Percentiles rank a stretch among this genome's conserved stretches.
Evolutionary conservation across 2,113 vertebrate species (phyloP).

Genomic region (Ictidomys tridecemlineatus): DNA sequence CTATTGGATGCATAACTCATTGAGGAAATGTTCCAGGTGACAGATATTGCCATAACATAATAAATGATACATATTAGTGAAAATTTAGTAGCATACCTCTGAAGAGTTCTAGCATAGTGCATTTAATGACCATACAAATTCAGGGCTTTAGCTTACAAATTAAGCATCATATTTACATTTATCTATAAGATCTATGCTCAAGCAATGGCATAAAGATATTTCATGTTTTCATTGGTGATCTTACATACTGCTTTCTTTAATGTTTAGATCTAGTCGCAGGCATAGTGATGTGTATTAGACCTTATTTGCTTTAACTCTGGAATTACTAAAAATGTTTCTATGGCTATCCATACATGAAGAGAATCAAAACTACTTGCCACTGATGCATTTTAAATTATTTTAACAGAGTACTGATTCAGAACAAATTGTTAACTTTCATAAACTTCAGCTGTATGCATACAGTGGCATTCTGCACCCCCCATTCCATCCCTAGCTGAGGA

Average conservation of each 20-base stretch:
- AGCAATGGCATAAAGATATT: background rate
- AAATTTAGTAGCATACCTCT: background rate
- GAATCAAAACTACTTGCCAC: background rate
- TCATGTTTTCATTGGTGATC: background rate
- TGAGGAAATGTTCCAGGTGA: background rate
- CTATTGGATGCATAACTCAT: background rate
- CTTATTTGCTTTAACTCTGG: background rate
- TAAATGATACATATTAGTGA: background rate
- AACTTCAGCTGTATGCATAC: background rate
- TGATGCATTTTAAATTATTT: background rate
- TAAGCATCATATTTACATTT: background rate
- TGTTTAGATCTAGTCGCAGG: background rate
- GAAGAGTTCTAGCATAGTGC: background rate
- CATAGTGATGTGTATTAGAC: fast-evolving
- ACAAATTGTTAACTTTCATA: background rate
- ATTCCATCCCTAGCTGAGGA: background rate
- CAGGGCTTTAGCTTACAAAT: background rate
- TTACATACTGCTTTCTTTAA: background rate
- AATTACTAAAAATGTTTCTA: background rate
- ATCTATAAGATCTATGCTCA: background rate
- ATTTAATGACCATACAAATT: background rate
- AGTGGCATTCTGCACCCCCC: fast-evolving
- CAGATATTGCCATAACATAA: background rate
- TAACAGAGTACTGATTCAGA: background rate
- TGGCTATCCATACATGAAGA: background rate